Conservation (phyloP, 2,888 invertebrate genomes). For the Xestoiulus laeticollis region DNA sequence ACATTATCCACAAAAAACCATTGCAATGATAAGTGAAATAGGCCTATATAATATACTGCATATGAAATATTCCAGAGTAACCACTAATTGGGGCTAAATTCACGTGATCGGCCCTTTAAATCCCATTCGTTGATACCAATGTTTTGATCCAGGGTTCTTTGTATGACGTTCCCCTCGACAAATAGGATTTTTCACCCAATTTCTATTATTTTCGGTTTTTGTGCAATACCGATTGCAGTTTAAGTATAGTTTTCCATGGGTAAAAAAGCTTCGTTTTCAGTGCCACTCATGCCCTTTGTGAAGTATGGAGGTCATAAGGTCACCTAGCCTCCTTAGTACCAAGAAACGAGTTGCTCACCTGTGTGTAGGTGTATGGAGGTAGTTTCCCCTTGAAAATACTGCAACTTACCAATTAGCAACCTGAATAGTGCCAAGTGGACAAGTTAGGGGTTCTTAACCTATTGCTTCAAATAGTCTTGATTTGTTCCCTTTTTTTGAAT, state of each 20-base stretch:
- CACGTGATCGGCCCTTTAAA: too few relatives aligned
- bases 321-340: neutral
- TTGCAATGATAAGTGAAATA: too few relatives aligned
- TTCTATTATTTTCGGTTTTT: too few relatives aligned
- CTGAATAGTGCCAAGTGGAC: neutral
- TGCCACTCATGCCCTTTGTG: constrained; percentile 26
- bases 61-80: too few relatives aligned
- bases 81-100: too few relatives aligned
- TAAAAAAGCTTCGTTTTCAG: neutral
- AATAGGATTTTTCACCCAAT: too few relatives aligned
- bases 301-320: constrained; percentile 9
- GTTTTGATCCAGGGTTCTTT: too few relatives aligned
- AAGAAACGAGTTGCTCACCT: constrained; percentile 12
- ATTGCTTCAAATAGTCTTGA: neutral
- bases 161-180: too few relatives aligned
- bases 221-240: too few relatives aligned
- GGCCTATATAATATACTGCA: too few relatives aligned
- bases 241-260: neutral
- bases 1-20: too few relatives aligned
- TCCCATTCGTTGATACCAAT: too few relatives aligned
- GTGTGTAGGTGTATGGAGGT: constrained; percentile 17
- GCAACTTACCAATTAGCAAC: neutral
- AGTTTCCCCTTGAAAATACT: neutral
- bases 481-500: neutral
- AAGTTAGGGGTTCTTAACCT: neutral